Evolutionary conservation across 2,797 vertebrate species (phyloP), one percentile per base, ranked within the genome.

Genomic region (Hapalemur alaotrensis): DNA sequence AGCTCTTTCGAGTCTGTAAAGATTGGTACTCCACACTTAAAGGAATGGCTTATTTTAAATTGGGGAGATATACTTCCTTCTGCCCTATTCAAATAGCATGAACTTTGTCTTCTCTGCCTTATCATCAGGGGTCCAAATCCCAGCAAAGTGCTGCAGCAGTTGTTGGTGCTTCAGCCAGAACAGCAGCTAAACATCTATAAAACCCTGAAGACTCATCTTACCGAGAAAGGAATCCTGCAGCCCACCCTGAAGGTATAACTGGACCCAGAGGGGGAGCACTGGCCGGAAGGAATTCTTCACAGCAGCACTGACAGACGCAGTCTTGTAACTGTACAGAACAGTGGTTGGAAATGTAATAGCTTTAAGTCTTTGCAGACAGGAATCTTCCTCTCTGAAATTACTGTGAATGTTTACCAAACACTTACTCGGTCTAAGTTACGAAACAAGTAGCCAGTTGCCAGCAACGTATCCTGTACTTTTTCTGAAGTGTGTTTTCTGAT

Each of bases 161-260:
- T 99, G 95, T 92, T 99, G 98, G 98, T 99, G 92, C 99, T 99
- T 78, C 99, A 99, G 76, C 99, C 99, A 0, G 99, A 99, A 32
- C 99, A 99, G 96, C 99, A 99, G 96, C 98, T 99, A 75, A 99
- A 98, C 57, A 99, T 99, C 92, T 99, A 99, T 96, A 99, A 99
- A 98, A 99, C 98, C 1, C 98, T 99, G 98, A 99, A 99, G 98
- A 99, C 98, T 72, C 99, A 99, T 89, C 99, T 99, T 7, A 97
- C 98, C 18, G 99, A 99, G 97, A 99, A 99, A 89, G 99, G 99
- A 65, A 97, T 99, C 97, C 99, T 99, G 54, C 99, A 99, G 80
- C 98, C 98, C 30, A 97, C 98, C 25, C 76, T 98, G 79, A 99
- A 98, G 97, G 98, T 97, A 3, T 98, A 98, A 89, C 59, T 80